Conservation (phyloP, 2,888 invertebrate genomes). For the Myopa testacea region DNA sequence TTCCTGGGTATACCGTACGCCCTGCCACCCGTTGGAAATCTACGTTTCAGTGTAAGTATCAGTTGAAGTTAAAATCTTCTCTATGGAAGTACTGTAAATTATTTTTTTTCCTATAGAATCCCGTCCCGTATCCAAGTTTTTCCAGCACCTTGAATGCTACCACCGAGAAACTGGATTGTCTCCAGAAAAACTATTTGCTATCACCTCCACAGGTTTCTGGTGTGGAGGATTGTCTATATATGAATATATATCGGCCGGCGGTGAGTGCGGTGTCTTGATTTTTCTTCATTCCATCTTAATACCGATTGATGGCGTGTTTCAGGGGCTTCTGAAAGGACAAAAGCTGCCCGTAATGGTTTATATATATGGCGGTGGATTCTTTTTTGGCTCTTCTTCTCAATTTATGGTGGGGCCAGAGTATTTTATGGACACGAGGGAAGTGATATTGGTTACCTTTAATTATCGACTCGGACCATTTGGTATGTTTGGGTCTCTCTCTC, state of each 20-base stretch:
- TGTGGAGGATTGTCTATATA: slow-evolving; percentile 70
- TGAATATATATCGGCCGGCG: slow-evolving; percentile 69
- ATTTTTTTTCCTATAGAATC: slow-evolving; percentile 55
- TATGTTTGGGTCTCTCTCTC: slow-evolving; percentile 39
- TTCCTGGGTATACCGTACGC: slow-evolving; percentile 67
- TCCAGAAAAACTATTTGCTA: slow-evolving; percentile 70
- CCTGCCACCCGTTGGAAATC: slow-evolving; percentile 61
- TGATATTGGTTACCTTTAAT: slow-evolving; percentile 69
- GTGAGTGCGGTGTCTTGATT: slow-evolving; percentile 44
- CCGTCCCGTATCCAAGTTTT: slow-evolving; percentile 56
- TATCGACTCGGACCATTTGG: slow-evolving; percentile 68
- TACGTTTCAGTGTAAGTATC: slow-evolving; percentile 63
- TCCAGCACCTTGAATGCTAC: slow-evolving; percentile 60
- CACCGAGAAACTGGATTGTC: slow-evolving; percentile 65
- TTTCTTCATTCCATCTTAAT: background rate
- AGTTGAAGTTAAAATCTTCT: background rate
- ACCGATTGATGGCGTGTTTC: background rate
- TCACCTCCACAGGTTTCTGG: slow-evolving; percentile 65
- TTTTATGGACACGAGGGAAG: slow-evolving; percentile 69
- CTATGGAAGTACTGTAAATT: background rate
- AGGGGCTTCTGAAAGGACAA: background rate
- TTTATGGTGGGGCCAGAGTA: slow-evolving; percentile 69
- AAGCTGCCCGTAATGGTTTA: slow-evolving; percentile 70
- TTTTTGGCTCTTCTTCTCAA: slow-evolving; percentile 69
- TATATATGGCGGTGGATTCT: slow-evolving; percentile 71